These are phyloP conservation scores for Grammomys surdaster DNA, from an alignment of 2,113 vertebrate species.

Conservation along the genomic window DNA sequence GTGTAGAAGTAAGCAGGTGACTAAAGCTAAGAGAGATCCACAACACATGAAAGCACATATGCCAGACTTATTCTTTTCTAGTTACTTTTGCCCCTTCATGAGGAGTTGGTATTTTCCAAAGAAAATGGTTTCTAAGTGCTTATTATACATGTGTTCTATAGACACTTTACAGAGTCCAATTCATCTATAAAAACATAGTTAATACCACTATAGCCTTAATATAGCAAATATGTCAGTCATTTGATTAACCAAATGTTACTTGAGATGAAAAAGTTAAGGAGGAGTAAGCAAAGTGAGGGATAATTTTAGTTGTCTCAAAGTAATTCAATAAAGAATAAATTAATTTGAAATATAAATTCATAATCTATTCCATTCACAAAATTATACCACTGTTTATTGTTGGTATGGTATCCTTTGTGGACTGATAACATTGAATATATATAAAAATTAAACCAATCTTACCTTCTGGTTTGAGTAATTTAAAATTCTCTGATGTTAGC, in stretches of 20 bases:
- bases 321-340: slow-evolving; percentile 26
- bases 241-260: slow-evolving; percentile 27
- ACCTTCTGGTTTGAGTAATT: slow-evolving; percentile 2
- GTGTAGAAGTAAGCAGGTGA: neutral
- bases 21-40: neutral
- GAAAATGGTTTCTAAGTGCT: neutral
- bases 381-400: neutral
- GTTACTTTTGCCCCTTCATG: neutral
- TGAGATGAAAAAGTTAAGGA: neutral
- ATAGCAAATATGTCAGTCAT: neutral
- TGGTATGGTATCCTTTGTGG: neutral
- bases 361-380: neutral
- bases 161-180: neutral
- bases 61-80: neutral
- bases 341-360: slow-evolving; percentile 20
- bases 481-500: neutral
- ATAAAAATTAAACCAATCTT: neutral
- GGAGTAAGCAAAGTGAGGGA: neutral
- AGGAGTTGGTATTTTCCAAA: neutral
- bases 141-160: neutral
- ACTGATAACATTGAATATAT: neutral
- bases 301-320: neutral
- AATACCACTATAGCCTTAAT: neutral
- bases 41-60: neutral
- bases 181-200: slow-evolving; percentile 25